Evolutionary conservation across 1,140 invertebrate genomes (phyloP), one percentile per base, ranked within the genome.

Genomic region (Stegodyphus dumicola): DNA sequence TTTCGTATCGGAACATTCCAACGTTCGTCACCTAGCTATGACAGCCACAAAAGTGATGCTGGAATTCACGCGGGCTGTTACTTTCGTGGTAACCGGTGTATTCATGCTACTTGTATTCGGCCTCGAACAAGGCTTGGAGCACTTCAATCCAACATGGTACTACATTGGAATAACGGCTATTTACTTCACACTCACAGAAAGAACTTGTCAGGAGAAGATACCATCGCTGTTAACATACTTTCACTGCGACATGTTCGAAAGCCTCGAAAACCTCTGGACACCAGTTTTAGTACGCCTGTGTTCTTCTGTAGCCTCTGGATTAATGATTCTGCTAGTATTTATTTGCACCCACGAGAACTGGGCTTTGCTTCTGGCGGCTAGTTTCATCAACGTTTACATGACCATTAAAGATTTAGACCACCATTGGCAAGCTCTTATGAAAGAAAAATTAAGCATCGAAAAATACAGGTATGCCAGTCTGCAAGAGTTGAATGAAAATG

Each of bases 31-130:
- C 88, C 92, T 95, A 15, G 94, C 94, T 18, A 95, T 95, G 94
- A 94, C 94, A 1, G 93, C 94, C 1, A 95, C 94, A 0, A 95
- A 95, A 90, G 94, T 95, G 78, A 94, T 95, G 10, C 91, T 95
- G 48, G 95, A 95, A 90, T 95, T 94, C 94, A 95, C 94, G 5
- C 95, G 95, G 90, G 94, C 94, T 2, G 93, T 95, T 18, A 95
- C 94, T 2, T 95, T 95, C 88, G 92, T 95, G 48, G 94, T 95
- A 51, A 95, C 94, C 4, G 92, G 95, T 13, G 94, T 94, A 2
- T 95, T 95, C 88, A 93, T 95, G 91, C 91, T 95, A 5, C 91
- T 95, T 0, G 94, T 95, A 0, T 93, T 95, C 77, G 94, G 94
- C n/a, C 89, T 95, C 53, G 94, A 95, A 89, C 94, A 95, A 90